phyloP scores from a whole-genome alignment of 2,888 invertebrate species.

The Tetranychus truncatus region DNA sequence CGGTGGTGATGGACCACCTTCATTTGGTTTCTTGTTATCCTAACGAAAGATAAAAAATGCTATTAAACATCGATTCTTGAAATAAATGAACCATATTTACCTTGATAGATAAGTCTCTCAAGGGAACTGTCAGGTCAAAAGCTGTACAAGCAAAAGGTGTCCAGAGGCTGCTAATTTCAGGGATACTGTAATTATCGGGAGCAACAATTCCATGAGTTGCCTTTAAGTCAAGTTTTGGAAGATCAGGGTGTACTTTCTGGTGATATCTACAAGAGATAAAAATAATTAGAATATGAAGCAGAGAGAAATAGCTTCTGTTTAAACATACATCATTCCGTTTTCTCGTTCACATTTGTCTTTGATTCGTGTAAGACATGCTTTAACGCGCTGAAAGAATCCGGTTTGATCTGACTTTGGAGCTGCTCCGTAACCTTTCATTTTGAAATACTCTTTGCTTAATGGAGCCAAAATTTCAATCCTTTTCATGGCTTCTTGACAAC shows the following conservation, averaged over 20 bases:
- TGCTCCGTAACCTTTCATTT: slow-evolving; percentile 42
- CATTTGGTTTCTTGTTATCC: too few relatives aligned
- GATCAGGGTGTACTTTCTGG: slow-evolving; percentile 42
- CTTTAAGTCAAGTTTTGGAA: slow-evolving; percentile 41
- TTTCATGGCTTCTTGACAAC: slow-evolving; percentile 41
- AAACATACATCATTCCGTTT: slow-evolving; percentile 44
- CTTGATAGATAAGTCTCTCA: background rate
- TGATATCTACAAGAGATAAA: slow-evolving; percentile 38
- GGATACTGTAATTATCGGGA: slow-evolving; percentile 41
- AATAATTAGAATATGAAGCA: background rate
- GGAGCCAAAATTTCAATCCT: slow-evolving; percentile 35
- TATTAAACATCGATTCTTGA: too few relatives aligned
- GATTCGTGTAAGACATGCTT: slow-evolving; percentile 40
- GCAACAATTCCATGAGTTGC: slow-evolving; percentile 45
- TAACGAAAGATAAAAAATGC: too few relatives aligned
- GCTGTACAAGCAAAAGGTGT: slow-evolving; percentile 35
- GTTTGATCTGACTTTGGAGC: slow-evolving; percentile 43
- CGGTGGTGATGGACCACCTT: too few relatives aligned
- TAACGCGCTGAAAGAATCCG: slow-evolving; percentile 42
- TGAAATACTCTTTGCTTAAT: slow-evolving; percentile 41
- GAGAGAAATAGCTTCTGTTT: background rate
- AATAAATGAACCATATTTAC: background rate
- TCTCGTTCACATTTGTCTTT: slow-evolving; percentile 46
- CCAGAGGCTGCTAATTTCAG: slow-evolving; percentile 39
- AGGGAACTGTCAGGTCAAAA: slow-evolving; percentile 26